phyloP scores from a whole-genome alignment of 1,140 invertebrate genomes.

The Brachystomella parvula region DNA sequence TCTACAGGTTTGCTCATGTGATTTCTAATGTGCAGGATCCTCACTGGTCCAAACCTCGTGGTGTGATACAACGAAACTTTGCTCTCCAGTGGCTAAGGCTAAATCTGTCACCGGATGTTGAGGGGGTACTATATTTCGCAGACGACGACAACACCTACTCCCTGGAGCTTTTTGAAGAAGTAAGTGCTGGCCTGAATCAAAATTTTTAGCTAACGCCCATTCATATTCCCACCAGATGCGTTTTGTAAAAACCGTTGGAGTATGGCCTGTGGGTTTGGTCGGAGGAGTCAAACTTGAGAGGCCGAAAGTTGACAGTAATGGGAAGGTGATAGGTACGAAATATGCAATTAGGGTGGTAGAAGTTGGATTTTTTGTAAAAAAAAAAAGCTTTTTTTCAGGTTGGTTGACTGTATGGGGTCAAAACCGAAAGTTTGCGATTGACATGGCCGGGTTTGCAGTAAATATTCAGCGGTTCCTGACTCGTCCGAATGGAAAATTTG shows the following conservation, averaged over 20 bases:
- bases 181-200: slow-evolving; percentile 41
- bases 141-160: slow-evolving; percentile 98
- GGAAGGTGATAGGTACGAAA: slow-evolving; percentile 64
- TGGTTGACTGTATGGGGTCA: slow-evolving; percentile 44
- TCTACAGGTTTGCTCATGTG: slow-evolving; percentile 1
- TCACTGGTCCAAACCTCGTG: slow-evolving; percentile 83
- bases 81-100: slow-evolving; percentile 78
- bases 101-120: slow-evolving; percentile 49
- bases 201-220: neutral
- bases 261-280: slow-evolving; percentile 95
- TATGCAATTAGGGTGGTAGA: slow-evolving; percentile 69
- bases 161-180: slow-evolving; percentile 81
- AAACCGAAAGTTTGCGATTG: slow-evolving; percentile 71
- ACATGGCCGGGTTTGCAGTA: slow-evolving; percentile 98
- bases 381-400: no score
- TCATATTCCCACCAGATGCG: slow-evolving; percentile 56
- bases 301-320: slow-evolving; percentile 59
- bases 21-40: slow-evolving; percentile 51
- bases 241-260: slow-evolving; percentile 75
- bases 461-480: slow-evolving; percentile 70
- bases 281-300: slow-evolving; percentile 74
- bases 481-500: slow-evolving; percentile 70
- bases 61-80: slow-evolving; percentile 86
- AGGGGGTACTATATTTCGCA: slow-evolving; percentile 90
- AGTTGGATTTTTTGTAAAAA: no score